Percentiles rank a stretch among this genome's conserved stretches.
phyloP scores from a whole-genome alignment of 2,113 vertebrate species.

The Dunckerocampus dactyliophorus region DNA sequence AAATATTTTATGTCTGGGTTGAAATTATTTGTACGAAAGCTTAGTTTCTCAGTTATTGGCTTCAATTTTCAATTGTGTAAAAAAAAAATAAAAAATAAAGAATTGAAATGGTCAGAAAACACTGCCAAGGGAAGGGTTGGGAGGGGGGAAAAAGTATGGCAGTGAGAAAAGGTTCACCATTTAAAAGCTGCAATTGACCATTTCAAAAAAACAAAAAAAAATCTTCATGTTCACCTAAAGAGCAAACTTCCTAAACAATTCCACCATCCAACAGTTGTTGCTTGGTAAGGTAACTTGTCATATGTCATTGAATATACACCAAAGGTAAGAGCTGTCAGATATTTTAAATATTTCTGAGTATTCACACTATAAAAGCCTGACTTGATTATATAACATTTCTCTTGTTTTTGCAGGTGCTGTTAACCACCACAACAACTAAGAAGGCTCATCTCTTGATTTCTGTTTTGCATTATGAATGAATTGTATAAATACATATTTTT shows the following conservation, averaged over 20 bases:
- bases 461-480: no score
- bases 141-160: constrained; percentile 38
- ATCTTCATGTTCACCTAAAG: constrained; percentile 81
- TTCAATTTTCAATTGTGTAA: constrained; percentile 88
- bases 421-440: no score
- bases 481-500: no score
- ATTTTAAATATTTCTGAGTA: background rate
- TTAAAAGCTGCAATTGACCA: constrained; percentile 54
- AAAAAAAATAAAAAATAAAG: constrained; percentile 77
- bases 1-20: constrained; percentile 98
- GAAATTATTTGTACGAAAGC: constrained; percentile 95
- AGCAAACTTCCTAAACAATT: constrained; percentile 70
- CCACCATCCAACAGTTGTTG: background rate
- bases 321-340: constrained; percentile 34
- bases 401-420: constrained; percentile 36
- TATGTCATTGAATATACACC: background rate
- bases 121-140: constrained; percentile 55
- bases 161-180: constrained; percentile 52
- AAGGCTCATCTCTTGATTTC: no score
- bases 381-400: background rate
- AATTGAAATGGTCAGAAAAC: constrained; percentile 92
- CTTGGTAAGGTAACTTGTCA: constrained; percentile 30
- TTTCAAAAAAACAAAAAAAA: constrained; percentile 50
- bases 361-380: background rate
- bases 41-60: constrained; percentile 88